These are phyloP conservation scores for Sander vitreus DNA, from an alignment of 2,113 vertebrate genomes.

Conservation along the genomic window DNA sequence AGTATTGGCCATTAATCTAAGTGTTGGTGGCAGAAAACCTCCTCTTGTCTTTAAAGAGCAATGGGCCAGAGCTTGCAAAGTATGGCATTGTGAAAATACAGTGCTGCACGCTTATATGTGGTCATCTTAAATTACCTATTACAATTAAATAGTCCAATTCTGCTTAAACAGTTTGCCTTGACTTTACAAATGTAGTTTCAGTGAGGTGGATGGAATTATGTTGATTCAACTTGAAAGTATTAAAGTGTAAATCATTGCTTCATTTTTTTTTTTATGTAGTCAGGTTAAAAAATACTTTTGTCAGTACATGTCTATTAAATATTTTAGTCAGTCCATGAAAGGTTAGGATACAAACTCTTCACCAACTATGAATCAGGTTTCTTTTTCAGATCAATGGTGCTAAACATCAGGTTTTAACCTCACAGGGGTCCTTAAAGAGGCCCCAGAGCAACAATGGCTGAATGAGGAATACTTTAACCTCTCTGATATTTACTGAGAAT, in stretches of 20 bases:
- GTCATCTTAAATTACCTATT: not conserved
- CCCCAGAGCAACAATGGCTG: constrained; percentile 34
- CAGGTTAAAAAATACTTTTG: not conserved
- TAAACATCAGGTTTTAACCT: constrained; percentile 24
- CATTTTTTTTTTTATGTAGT: not conserved
- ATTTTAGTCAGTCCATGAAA: not conserved
- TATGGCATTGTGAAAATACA: not conserved
- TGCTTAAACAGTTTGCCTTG: not conserved
- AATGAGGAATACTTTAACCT: constrained; percentile 32
- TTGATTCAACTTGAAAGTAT: not conserved
- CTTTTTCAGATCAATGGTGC: not conserved
- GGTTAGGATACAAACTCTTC: constrained; percentile 2
- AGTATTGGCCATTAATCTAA: constrained; percentile 3
- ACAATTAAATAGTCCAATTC: not conserved
- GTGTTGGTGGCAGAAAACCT: not conserved
- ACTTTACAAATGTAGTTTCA: not conserved
- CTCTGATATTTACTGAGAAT: constrained; percentile 42
- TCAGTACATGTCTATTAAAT: constrained; percentile 3
- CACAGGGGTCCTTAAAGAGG: constrained; percentile 4
- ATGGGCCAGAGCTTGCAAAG: not conserved
- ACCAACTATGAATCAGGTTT: constrained; percentile 16
- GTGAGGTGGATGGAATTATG: not conserved
- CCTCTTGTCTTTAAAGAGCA: not conserved
- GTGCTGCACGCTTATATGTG: not conserved
- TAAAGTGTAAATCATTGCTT: not conserved